These are phyloP conservation scores for Coregonus ussuriensis DNA, from an alignment of 2,797 vertebrate genomes.

Conservation along the genomic window DNA sequence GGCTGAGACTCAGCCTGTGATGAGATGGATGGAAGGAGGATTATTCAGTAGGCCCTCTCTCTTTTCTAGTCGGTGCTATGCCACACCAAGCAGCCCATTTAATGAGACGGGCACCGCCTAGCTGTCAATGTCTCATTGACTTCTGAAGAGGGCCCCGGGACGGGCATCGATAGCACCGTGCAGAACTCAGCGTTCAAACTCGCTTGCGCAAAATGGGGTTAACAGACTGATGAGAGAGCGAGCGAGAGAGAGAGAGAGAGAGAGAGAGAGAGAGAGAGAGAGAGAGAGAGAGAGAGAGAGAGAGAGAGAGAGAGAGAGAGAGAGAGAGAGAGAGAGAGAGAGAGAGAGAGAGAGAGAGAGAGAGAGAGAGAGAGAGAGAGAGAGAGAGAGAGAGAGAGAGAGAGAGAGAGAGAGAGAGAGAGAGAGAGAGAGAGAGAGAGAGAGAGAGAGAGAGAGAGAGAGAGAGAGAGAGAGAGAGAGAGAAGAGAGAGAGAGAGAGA, in stretches of 20 bases:
- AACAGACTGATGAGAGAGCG: slow-evolving; percentile 42
- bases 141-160: slow-evolving; percentile 40
- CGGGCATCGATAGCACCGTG: slow-evolving; percentile 13
- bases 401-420: slow-evolving; percentile 8
- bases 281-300: neutral
- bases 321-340: neutral
- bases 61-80: slow-evolving; percentile 18
- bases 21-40: slow-evolving; percentile 5
- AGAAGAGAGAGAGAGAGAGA: no score
- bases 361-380: slow-evolving; percentile 16
- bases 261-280: slow-evolving; percentile 12
- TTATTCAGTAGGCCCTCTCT: slow-evolving; percentile 11
- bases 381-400: slow-evolving; percentile 18
- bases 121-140: slow-evolving; percentile 53
- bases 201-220: slow-evolving; percentile 30
- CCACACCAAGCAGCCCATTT: slow-evolving; percentile 38
- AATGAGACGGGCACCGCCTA: slow-evolving; percentile 53
- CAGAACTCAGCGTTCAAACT: slow-evolving; percentile 30
- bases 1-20: neutral
- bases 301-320: neutral
- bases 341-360: neutral
- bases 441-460: neutral
- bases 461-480: neutral
- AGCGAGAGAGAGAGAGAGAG: slow-evolving; percentile 4
- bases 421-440: slow-evolving; percentile 8